phyloP scores from a whole-genome alignment of 2,888 invertebrate species.

The Polydesmus complanatus region DNA sequence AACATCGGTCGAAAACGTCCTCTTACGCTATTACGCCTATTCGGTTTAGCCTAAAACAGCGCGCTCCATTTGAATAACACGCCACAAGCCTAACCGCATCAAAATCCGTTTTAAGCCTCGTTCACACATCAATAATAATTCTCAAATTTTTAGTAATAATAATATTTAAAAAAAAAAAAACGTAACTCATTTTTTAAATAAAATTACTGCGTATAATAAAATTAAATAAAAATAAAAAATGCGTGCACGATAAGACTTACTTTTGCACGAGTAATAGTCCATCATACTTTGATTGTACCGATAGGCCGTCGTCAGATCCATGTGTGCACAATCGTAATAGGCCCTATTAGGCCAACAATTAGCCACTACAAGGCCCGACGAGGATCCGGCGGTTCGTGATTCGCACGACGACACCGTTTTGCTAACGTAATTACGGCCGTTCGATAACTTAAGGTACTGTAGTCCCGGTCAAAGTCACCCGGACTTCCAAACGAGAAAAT shows the following conservation, averaged over 20 bases:
- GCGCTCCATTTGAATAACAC: background rate
- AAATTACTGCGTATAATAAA: background rate
- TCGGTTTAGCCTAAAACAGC: background rate
- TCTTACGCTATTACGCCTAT: background rate
- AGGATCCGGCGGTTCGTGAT: background rate
- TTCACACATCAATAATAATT: too few relatives aligned
- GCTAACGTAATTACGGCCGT: too few relatives aligned
- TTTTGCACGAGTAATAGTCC: slow-evolving; percentile 82
- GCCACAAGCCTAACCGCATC: too few relatives aligned
- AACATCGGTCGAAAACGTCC: background rate
- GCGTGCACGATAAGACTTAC: slow-evolving; percentile 29
- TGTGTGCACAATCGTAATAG: slow-evolving; percentile 27
- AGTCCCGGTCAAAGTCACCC: too few relatives aligned
- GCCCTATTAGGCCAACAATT: background rate
- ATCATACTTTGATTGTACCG: slow-evolving; percentile 96
- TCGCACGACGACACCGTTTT: background rate
- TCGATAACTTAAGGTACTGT: too few relatives aligned
- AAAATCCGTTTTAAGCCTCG: too few relatives aligned
- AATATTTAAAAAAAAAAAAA: background rate
- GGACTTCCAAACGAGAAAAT: too few relatives aligned
- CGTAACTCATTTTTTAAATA: background rate
- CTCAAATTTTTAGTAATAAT: too few relatives aligned
- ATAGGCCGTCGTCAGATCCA: slow-evolving; percentile 87
- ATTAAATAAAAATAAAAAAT: background rate
- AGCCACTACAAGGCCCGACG: background rate